These are phyloP conservation scores for Limenitis camilla DNA, from an alignment of 2,888 invertebrate species.

Conservation along the genomic window DNA sequence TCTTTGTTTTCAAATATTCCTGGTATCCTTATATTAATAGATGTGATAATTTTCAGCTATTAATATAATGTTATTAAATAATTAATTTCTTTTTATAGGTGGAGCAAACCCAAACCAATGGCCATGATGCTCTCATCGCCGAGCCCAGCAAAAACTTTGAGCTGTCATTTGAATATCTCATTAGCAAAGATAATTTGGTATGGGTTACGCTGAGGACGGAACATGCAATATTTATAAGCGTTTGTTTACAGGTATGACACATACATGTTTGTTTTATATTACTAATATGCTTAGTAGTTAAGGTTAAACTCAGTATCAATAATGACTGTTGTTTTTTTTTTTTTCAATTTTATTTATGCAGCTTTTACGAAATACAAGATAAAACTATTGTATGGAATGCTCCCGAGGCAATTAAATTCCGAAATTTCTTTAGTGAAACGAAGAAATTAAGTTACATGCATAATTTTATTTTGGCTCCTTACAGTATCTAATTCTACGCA, in stretches of 20 bases:
- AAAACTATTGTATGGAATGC: too few relatives aligned
- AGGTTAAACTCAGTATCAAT: too few relatives aligned
- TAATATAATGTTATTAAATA: neutral
- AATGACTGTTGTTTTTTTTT: too few relatives aligned
- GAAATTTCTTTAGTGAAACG: too few relatives aligned
- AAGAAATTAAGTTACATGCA: too few relatives aligned
- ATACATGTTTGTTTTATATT: neutral
- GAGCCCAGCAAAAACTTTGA: constrained; percentile 78
- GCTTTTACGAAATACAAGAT: too few relatives aligned
- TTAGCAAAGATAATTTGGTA: constrained; percentile 91
- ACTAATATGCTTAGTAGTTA: neutral
- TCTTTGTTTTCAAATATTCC: too few relatives aligned
- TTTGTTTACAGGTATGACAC: constrained; percentile 82
- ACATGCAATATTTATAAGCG: constrained; percentile 95
- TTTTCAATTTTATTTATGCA: too few relatives aligned
- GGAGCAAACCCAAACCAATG: constrained; percentile 45
- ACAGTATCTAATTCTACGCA: too few relatives aligned
- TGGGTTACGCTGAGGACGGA: constrained; percentile 95
- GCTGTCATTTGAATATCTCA: constrained; percentile 95
- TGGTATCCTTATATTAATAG: neutral
- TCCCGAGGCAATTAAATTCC: too few relatives aligned
- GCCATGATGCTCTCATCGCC: constrained; percentile 52
- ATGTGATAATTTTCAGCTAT: neutral
- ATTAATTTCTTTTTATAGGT: constrained; percentile 12
- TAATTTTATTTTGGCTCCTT: too few relatives aligned